Conservation (phyloP, 2,888 invertebrate genomes). For the Petrolisthes cinctipes region DNA sequence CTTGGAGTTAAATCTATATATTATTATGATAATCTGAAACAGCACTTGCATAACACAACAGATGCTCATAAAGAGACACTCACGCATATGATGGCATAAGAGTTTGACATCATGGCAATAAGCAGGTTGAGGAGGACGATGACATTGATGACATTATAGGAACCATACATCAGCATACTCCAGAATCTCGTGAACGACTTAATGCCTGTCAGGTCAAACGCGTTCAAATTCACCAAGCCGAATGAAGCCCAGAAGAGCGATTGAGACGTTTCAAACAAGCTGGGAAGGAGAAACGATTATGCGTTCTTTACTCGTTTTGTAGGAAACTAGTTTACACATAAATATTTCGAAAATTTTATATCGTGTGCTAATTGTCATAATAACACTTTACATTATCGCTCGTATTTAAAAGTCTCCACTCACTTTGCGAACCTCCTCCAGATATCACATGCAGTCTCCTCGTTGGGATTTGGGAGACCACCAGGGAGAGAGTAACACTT, state of each 20-base stretch:
- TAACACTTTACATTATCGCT: background rate
- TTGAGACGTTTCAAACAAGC: slow-evolving; percentile 93
- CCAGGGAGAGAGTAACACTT: slow-evolving; percentile 83
- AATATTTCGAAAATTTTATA: too few relatives aligned
- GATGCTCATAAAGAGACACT: background rate
- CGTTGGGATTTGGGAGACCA: slow-evolving; percentile 75
- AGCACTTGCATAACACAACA: background rate
- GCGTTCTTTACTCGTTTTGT: too few relatives aligned
- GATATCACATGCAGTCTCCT: slow-evolving; percentile 84
- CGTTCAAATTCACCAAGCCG: slow-evolving; percentile 89
- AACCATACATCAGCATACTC: slow-evolving; percentile 95
- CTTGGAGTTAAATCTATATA: background rate
- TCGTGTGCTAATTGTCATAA: background rate
- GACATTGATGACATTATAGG: slow-evolving; percentile 93
- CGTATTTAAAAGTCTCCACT: slow-evolving; percentile 67
- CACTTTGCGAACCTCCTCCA: slow-evolving; percentile 90
- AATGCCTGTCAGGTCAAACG: slow-evolving; percentile 88
- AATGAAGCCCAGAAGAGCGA: slow-evolving; percentile 97
- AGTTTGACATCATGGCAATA: slow-evolving; percentile 98
- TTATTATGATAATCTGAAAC: background rate
- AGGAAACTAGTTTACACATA: too few relatives aligned
- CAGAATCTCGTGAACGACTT: slow-evolving; percentile 93
- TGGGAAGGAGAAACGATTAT: slow-evolving; percentile 69
- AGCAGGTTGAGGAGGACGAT: slow-evolving; percentile 93
- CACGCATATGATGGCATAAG: slow-evolving; percentile 84